These are phyloP conservation scores for Cheilosia variabilis DNA, from an alignment of 2,888 invertebrate species.

Conservation along the genomic window DNA sequence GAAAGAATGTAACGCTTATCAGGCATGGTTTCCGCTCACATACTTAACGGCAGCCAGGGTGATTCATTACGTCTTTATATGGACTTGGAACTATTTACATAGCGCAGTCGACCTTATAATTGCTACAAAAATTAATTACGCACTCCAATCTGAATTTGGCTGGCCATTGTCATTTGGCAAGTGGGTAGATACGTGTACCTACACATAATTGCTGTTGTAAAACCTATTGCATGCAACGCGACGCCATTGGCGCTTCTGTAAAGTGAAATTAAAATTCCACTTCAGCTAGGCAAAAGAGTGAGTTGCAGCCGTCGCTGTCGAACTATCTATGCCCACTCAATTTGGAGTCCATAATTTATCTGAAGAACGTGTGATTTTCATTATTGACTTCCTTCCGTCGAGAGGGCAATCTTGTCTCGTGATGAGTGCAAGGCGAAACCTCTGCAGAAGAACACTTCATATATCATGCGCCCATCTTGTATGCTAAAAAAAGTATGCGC, in stretches of 20 bases:
- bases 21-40: slow-evolving; percentile 43
- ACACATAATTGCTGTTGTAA: slow-evolving; percentile 52
- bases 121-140: slow-evolving; percentile 34
- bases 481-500: slow-evolving; percentile 43
- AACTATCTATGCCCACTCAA: slow-evolving; percentile 33
- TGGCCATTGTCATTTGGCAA: slow-evolving; percentile 54
- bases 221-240: slow-evolving; percentile 13
- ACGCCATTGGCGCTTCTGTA: slow-evolving; percentile 43
- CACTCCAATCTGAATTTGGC: slow-evolving; percentile 60
- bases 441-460: slow-evolving; percentile 62
- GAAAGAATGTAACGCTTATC: slow-evolving; percentile 61
- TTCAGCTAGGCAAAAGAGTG: slow-evolving; percentile 25
- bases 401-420: slow-evolving; percentile 12
- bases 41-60: slow-evolving; percentile 50
- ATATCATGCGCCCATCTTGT: slow-evolving; percentile 55
- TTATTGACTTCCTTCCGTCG: slow-evolving; percentile 72
- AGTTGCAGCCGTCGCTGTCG: slow-evolving; percentile 18
- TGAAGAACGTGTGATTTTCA: slow-evolving; percentile 69
- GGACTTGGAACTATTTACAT: slow-evolving; percentile 35
- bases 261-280: slow-evolving; percentile 61
- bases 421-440: slow-evolving; percentile 19
- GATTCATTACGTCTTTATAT: slow-evolving; percentile 46
- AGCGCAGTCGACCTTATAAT: slow-evolving; percentile 60
- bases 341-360: slow-evolving; percentile 62
- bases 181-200: neutral